Base-by-base conservation (phyloP, 1,140 invertebrate genomes). In the Temnothorax curvispinosus region DNA sequence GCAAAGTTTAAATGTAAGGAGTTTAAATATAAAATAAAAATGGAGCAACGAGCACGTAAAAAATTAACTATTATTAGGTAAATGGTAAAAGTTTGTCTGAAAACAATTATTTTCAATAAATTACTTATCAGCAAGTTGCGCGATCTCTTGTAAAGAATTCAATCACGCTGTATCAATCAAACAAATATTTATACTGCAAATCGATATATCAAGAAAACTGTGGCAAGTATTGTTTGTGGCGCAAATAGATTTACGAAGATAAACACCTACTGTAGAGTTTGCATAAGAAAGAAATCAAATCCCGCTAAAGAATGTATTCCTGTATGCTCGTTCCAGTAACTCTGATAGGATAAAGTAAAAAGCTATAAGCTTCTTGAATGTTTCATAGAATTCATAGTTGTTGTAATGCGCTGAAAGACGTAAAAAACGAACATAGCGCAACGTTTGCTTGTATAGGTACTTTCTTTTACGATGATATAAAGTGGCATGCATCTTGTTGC, bases 341-440 rank as follows among this genome's bases (percentile, higher is more conserved):
- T 78, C 54, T 52, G 64, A 27, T 41, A 44, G 21, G 15, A 9
- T 47, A 41, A 64, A 44, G 38, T 75, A 87, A 75, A 38, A 87
- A 56, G 77, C 50, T 74, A 44, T 44, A 65, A 87, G 69, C 18
- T 54, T 71, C 27, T 64, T 75, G 58, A 87, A 87, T 84, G 50
- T 87, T 84, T 75, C 69, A 84, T 87, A 41, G 58, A 38, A 84
- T 84, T 75, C 69, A 84, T 87, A 52, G 58, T 38, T 84, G 58
- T 50, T 87, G 35, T 67, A 47, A 84, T 84, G 64, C 56, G 35
- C 44, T 52, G 58, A 77, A 85, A 64, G 44, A 41, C 52, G 52
- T 27, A 21, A 47, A 56, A 58, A 82, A 81, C 38, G 13, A 77
- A 50, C 1, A 11, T 44, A 13, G 64, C n/a, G 15, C 50, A 47